A percentile compares a stretch with the other conserved stretches of the same genome.
Conservation (phyloP, 2,888 invertebrate genomes). For the Acrobeloides nanus region DNA sequence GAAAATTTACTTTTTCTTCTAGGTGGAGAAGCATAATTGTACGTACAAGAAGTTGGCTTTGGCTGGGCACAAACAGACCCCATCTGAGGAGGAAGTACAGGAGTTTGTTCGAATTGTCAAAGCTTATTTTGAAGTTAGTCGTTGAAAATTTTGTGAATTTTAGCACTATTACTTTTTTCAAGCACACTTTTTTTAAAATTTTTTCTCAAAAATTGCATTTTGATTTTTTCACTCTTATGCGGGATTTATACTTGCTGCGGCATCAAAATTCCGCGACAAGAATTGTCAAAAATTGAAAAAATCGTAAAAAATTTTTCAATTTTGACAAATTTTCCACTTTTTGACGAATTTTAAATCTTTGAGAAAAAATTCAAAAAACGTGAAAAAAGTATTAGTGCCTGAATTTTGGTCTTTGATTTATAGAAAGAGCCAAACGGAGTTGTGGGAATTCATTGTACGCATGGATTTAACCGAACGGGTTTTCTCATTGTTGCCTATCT, state of each 20-base stretch:
- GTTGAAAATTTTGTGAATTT: not conserved
- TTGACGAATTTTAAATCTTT: no score
- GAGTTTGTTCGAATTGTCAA: constrained; percentile 79
- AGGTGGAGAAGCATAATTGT: constrained; percentile 54
- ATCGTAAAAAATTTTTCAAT: no score
- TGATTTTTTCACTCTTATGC: no score
- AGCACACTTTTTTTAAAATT: not conserved
- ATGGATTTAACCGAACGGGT: constrained; percentile 96
- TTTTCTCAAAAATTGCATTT: no score
- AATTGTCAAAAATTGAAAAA: no score
- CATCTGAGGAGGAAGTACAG: constrained; percentile 73
- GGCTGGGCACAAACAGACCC: constrained; percentile 75
- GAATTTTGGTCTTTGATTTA: no score
- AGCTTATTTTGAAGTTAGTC: constrained; percentile 58
- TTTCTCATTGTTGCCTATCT: constrained; percentile 86
- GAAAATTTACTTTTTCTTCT: constrained; percentile 7
- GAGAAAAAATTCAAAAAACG: no score
- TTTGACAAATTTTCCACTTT: no score
- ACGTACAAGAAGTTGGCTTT: constrained; percentile 67
- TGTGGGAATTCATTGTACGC: constrained; percentile 82
- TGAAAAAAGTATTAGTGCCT: no score
- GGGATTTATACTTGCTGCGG: no score
- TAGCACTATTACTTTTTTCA: constrained; percentile 3
- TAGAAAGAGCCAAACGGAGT: constrained; percentile 34
- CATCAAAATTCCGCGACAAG: no score